Base-by-base conservation (phyloP, 2,797 vertebrate species). In the Apogon hyalosoma region DNA sequence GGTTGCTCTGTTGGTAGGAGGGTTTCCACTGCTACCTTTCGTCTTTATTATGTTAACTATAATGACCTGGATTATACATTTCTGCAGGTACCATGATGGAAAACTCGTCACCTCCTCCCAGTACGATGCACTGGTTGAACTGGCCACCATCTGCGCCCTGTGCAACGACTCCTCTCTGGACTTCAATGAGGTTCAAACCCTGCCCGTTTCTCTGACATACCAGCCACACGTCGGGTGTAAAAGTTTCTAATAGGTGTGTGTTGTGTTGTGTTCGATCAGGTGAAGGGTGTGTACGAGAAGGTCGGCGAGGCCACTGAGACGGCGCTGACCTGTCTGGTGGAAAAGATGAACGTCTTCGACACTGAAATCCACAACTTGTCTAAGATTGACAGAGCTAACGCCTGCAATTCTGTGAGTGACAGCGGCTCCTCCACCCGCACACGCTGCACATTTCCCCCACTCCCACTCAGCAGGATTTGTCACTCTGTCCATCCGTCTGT, bases 261-360 rank as follows among this genome's bases (percentile, higher is more conserved):
- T 36, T 56, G 16, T 9, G 56, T 36, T 56, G 19, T 7, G 56
- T 52, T 11, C 14, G 14, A n/a, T 50, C 67, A 99, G 98, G 91
- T 94, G 21, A 99, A 99, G 61, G 96, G 96, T 14, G 96, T 97
- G 15, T 99, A 94, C 59, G 98, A 99, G 80, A 99, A 99, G 88
- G 97, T 99, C 13, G 98, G 98, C 1, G 98, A 99, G 88, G 96
- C 98, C 63, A 99, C 98, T 0, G 98, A 99, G 90, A 99, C 98
- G 0, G 98, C 98, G 0, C 95, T 99, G 43, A 97, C 96, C 21
- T 98, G 98, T 67, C 92, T 98, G 82, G 96, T 96, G 59, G 98
- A 99, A 88, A 99, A 99, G 87, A 98, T 99, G 97, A 99, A 99
- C 4, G 96, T 98, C 1, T 99, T 99, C 42, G 96, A 99, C 87